These are phyloP conservation scores for Crax fasciolata DNA, from an alignment of 2,797 vertebrate genomes.

Conservation along the genomic window DNA sequence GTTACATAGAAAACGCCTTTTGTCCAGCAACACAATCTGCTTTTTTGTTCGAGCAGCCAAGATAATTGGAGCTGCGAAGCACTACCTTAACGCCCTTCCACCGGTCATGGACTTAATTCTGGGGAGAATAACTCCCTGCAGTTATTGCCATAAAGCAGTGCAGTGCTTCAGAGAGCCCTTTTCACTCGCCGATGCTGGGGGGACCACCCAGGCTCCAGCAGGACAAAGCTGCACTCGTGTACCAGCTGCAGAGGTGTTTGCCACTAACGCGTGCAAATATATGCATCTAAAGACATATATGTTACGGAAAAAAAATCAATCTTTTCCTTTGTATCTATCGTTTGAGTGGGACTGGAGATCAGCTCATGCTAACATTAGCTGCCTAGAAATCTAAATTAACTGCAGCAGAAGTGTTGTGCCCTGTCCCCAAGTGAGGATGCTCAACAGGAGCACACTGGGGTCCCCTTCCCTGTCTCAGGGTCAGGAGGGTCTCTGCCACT, in stretches of 20 bases:
- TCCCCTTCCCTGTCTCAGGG: rapidly evolving
- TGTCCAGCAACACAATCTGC: conserved; percentile 51
- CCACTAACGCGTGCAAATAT: not conserved
- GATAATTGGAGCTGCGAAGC: conserved; percentile 56
- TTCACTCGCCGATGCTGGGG: not conserved
- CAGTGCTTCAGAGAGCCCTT: conserved; percentile 57
- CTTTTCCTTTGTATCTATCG: not conserved
- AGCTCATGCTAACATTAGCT: not conserved
- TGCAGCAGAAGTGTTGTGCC: not conserved
- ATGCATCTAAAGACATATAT: rapidly evolving
- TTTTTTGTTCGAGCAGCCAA: conserved; percentile 49
- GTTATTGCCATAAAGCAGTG: conserved; percentile 62
- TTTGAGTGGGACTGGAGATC: rapidly evolving
- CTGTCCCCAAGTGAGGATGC: rapidly evolving
- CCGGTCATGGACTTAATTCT: conserved; percentile 56
- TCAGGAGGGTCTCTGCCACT: not conserved
- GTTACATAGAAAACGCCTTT: conserved; percentile 46
- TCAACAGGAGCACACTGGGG: rapidly evolving
- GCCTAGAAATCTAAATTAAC: not conserved
- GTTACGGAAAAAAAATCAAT: not conserved
- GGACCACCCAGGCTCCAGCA: conserved; percentile 63
- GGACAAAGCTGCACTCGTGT: conserved; percentile 47
- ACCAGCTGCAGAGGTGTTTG: conserved; percentile 7
- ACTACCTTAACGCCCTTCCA: conserved; percentile 63
- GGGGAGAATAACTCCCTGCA: conserved; percentile 73